Percentiles rank a stretch among this genome's conserved stretches.
Conservation (phyloP, 2,113 vertebrate species). For the Genyomyrus donnyi region DNA sequence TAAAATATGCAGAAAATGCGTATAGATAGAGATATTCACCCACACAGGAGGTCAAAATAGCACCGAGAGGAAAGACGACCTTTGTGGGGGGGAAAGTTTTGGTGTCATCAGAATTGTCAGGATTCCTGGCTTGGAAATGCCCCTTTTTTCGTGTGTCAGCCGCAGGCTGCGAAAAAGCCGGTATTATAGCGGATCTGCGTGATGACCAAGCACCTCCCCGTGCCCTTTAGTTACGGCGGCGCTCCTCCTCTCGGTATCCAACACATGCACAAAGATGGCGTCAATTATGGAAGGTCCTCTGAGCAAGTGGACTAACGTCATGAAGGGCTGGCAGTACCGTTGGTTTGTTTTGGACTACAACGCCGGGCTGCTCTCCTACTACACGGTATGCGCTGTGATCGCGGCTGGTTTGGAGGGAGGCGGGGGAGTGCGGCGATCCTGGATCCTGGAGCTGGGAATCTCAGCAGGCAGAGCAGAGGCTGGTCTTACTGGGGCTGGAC, state of each 20-base stretch:
- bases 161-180: neutral
- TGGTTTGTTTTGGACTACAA: conserved; percentile 98
- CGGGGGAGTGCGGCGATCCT: neutral
- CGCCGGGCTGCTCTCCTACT: conserved; percentile 90
- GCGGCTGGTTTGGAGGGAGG: neutral
- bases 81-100: neutral
- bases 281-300: conserved; percentile 97
- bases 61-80: neutral
- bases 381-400: conserved; percentile 71
- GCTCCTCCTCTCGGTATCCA: conserved; percentile 47
- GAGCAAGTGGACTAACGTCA: conserved; percentile 98
- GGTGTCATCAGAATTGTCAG: neutral
- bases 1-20: neutral
- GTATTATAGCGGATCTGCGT: neutral
- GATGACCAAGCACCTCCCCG: conserved; percentile 27
- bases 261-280: conserved; percentile 81
- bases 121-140: neutral
- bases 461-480: neutral
- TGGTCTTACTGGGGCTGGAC: neutral
- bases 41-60: neutral
- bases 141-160: neutral
- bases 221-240: conserved; percentile 15
- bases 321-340: conserved; percentile 98
- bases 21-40: neutral
- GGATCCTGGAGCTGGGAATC: neutral